Conservation (phyloP, 2,113 vertebrate genomes). For the Pycnonotus jocosus region DNA sequence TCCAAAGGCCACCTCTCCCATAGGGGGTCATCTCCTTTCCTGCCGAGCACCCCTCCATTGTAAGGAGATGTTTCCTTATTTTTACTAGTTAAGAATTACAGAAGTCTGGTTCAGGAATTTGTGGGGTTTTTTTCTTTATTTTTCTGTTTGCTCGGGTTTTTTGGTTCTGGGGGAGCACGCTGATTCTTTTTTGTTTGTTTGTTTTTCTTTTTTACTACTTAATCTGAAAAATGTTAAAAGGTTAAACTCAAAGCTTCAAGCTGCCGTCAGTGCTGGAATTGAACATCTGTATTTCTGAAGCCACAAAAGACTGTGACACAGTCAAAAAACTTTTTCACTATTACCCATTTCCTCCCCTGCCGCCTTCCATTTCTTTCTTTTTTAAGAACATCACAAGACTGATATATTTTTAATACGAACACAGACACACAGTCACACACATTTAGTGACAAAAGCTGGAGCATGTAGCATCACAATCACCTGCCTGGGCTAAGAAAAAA, state of each 20-base stretch:
- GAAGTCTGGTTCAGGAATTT: neutral
- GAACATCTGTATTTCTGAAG: constrained; percentile 40
- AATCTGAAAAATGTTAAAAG: constrained; percentile 14
- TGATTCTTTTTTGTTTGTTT: neutral
- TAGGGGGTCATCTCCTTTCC: neutral
- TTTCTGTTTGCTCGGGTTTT: neutral
- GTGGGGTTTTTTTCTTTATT: neutral
- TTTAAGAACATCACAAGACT: constrained; percentile 72
- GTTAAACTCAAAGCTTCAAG: constrained; percentile 59
- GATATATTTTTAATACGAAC: constrained; percentile 62
- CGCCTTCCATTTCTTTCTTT: constrained; percentile 73
- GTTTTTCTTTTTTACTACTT: constrained; percentile 3
- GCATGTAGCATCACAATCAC: constrained; percentile 72
- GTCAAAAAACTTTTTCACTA: constrained; percentile 44
- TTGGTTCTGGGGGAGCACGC: neutral
- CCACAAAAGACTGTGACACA: constrained; percentile 37
- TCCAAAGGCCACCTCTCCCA: neutral
- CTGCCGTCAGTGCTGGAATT: constrained; percentile 41
- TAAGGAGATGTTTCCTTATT: neutral
- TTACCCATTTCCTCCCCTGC: constrained; percentile 50
- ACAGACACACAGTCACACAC: constrained; percentile 5
- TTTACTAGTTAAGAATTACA: neutral
- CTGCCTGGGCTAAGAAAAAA: constrained; percentile 77
- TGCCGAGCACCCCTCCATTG: neutral
- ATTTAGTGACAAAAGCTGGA: constrained; percentile 47